Conservation (phyloP, 2,797 vertebrate genomes). For the Balearica regulorum region DNA sequence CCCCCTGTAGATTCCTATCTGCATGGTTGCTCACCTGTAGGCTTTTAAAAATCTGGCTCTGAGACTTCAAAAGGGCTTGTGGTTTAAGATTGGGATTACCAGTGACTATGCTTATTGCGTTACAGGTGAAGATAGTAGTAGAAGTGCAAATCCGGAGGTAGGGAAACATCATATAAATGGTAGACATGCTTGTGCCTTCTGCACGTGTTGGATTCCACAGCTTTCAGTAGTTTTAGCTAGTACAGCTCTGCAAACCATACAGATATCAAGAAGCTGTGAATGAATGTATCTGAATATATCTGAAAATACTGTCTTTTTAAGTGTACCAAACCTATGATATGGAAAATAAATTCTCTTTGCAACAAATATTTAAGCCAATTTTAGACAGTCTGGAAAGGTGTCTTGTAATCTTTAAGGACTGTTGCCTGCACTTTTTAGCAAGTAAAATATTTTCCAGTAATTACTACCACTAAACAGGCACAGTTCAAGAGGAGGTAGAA, state of each 20-base stretch:
- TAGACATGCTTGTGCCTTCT: not conserved
- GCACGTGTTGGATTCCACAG: not conserved
- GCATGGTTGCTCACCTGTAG: not conserved
- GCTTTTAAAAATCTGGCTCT: not conserved
- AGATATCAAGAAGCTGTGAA: not conserved
- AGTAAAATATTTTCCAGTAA: not conserved
- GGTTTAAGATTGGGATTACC: not conserved
- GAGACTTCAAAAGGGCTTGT: not conserved
- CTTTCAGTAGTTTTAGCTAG: not conserved
- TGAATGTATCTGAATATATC: not conserved
- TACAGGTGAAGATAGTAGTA: not conserved
- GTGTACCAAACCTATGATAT: not conserved
- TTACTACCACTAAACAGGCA: not conserved
- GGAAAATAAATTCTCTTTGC: not conserved
- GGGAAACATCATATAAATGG: not conserved
- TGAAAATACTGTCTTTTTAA: not conserved
- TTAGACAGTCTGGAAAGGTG: not conserved
- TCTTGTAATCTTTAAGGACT: not conserved
- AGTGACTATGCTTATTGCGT: not conserved
- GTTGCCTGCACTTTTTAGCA: not conserved
- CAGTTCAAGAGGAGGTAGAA: not conserved
- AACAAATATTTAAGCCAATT: not conserved
- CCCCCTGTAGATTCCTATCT: not conserved
- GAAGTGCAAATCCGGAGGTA: not conserved
- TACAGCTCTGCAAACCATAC: not conserved